phyloP scores from a whole-genome alignment of 35 echinoderm and acorn worm species.

The Ptychodera flava region DNA sequence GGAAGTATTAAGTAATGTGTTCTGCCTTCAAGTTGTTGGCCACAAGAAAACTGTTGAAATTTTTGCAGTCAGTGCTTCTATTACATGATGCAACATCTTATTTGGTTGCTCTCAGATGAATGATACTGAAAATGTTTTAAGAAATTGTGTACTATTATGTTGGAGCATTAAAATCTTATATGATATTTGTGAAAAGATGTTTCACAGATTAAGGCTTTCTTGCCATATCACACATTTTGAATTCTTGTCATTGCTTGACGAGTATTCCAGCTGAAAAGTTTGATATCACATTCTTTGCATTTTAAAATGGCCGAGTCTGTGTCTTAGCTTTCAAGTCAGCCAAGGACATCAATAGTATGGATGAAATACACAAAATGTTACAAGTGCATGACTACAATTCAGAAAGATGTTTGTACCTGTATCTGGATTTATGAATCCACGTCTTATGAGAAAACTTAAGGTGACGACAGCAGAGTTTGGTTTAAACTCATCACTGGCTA shows the following conservation, averaged over 20 bases:
- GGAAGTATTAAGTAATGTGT: background rate
- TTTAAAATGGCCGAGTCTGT: background rate
- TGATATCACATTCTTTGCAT: too few relatives aligned
- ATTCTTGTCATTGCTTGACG: background rate
- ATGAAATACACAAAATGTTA: background rate
- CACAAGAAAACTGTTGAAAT: background rate
- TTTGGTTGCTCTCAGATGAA: too few relatives aligned
- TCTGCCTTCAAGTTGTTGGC: background rate
- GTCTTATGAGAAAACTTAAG: slow-evolving; percentile 44
- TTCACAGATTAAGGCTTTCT: too few relatives aligned
- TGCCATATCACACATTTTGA: background rate
- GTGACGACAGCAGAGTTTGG: slow-evolving; percentile 46
- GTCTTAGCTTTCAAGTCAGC: background rate
- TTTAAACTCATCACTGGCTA: slow-evolving; percentile 42
- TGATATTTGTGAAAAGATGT: too few relatives aligned
- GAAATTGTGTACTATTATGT: too few relatives aligned
- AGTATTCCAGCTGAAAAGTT: background rate
- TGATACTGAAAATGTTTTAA: too few relatives aligned
- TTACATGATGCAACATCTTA: background rate
- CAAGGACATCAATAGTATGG: background rate
- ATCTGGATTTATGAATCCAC: slow-evolving; percentile 40
- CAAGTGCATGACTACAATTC: too few relatives aligned
- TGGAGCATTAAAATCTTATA: too few relatives aligned
- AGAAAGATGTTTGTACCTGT: slow-evolving; percentile 27
- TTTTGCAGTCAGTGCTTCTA: background rate